phyloP scores from a whole-genome alignment of 2,113 vertebrate species.

The Leptosomus discolor region DNA sequence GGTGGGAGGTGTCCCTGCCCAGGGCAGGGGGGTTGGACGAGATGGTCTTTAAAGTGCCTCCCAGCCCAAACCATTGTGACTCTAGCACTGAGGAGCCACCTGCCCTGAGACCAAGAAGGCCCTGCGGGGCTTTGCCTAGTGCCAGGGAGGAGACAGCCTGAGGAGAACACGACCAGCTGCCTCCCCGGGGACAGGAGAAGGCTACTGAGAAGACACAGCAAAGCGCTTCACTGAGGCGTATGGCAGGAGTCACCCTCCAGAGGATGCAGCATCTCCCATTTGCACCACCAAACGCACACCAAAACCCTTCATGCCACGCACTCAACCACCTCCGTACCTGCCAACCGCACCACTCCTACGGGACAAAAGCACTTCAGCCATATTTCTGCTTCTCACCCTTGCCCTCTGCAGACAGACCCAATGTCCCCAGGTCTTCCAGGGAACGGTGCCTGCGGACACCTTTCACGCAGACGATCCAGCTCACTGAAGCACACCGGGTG shows the following conservation, averaged over 20 bases:
- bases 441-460: not conserved
- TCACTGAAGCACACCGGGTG: not conserved
- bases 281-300: not conserved
- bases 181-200: not conserved
- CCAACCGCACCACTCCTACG: not conserved
- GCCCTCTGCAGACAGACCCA: not conserved
- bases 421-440: not conserved
- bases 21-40: too few relatives aligned
- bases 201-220: not conserved
- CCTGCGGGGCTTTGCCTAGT: not conserved
- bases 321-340: not conserved
- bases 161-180: not conserved
- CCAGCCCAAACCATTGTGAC: too few relatives aligned
- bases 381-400: not conserved
- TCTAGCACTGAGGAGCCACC: not conserved
- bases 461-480: rapidly evolving
- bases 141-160: not conserved
- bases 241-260: not conserved
- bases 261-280: not conserved
- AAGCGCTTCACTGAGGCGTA: not conserved
- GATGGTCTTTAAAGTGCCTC: too few relatives aligned
- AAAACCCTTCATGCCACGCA: too few relatives aligned
- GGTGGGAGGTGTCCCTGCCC: too few relatives aligned
- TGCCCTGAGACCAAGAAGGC: not conserved
- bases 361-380: not conserved